Conservation (phyloP, 2,888 invertebrate genomes). For the Apocheima hispidaria region DNA sequence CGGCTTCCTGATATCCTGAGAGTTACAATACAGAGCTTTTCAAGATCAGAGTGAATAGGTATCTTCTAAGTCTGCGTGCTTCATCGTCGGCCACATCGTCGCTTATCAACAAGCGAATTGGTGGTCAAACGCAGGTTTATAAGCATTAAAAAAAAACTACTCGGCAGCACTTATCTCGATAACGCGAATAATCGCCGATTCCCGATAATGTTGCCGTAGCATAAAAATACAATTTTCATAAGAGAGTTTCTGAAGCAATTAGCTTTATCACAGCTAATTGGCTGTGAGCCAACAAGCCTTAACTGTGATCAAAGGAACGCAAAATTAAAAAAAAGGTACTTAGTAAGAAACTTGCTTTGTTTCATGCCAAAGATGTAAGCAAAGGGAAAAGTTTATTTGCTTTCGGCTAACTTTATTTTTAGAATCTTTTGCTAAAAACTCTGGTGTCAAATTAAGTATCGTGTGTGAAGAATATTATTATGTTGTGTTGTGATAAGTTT, state of each 20-base stretch:
- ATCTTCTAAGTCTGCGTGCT: too few relatives aligned
- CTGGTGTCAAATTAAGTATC: not conserved
- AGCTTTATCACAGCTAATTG: slow-evolving; percentile 15
- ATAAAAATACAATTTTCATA: slow-evolving; percentile 3
- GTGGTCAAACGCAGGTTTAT: too few relatives aligned
- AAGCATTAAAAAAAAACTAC: too few relatives aligned
- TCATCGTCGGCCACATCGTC: too few relatives aligned
- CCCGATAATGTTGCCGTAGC: too few relatives aligned
- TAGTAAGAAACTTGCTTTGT: slow-evolving; percentile 14
- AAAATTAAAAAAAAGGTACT: slow-evolving; percentile 19
- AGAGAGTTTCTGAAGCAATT: slow-evolving; percentile 9
- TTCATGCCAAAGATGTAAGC: slow-evolving; percentile 20
- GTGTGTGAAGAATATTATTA: not conserved
- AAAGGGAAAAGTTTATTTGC: slow-evolving; percentile 4
- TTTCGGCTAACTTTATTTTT: slow-evolving; percentile 5
- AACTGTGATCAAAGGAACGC: slow-evolving; percentile 21
- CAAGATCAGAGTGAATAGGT: too few relatives aligned
- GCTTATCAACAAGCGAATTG: too few relatives aligned
- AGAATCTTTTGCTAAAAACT: slow-evolving; percentile 4
- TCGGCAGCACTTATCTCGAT: too few relatives aligned
- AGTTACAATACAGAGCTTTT: too few relatives aligned
- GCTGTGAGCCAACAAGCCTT: slow-evolving; percentile 20
- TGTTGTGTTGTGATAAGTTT: not conserved
- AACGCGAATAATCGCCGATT: too few relatives aligned
- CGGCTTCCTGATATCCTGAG: too few relatives aligned